These are phyloP conservation scores for Himalopsyche phryganea DNA, from an alignment of 1,140 invertebrate species.

Conservation along the genomic window DNA sequence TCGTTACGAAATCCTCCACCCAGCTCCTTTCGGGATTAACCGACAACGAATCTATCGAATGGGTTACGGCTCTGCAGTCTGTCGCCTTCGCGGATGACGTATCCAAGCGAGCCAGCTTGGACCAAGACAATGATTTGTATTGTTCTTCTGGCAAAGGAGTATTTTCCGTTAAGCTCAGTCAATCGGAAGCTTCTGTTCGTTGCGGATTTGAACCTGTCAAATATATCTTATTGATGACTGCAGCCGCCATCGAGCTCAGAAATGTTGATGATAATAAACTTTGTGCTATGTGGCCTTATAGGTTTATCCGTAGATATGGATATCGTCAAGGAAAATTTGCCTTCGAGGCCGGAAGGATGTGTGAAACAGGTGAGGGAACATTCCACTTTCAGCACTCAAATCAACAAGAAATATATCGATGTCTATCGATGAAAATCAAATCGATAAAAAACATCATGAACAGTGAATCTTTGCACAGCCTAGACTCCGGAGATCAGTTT, in stretches of 20 bases:
- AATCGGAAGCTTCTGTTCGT: slow-evolving; percentile 72
- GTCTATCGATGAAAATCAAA: slow-evolving; percentile 76
- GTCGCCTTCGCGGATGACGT: slow-evolving; percentile 76
- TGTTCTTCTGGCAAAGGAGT: slow-evolving; percentile 76
- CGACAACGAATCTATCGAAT: slow-evolving; percentile 69
- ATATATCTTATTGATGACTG: slow-evolving; percentile 70
- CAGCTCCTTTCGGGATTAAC: slow-evolving; percentile 68
- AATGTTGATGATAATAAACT: slow-evolving; percentile 61
- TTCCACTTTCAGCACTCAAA: slow-evolving; percentile 77
- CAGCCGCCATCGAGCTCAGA: slow-evolving; percentile 69
- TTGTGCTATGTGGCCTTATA: slow-evolving; percentile 82
- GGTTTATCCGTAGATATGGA: slow-evolving; percentile 80
- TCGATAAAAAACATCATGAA: slow-evolving; percentile 77
- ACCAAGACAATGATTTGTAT: slow-evolving; percentile 85
- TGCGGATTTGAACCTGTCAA: slow-evolving; percentile 68
- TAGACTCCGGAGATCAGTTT: slow-evolving; percentile 72
- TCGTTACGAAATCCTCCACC: slow-evolving; percentile 69
- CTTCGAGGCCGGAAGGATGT: slow-evolving; percentile 88
- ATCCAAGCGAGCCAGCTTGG: slow-evolving; percentile 60
- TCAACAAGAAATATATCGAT: slow-evolving; percentile 75
- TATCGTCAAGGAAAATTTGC: slow-evolving; percentile 78
- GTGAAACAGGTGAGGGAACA: slow-evolving; percentile 78
- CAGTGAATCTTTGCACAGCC: slow-evolving; percentile 60
- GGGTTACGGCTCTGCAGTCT: slow-evolving; percentile 73
- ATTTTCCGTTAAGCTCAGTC: slow-evolving; percentile 72